Percentiles rank a stretch among this genome's conserved stretches.
Conservation (phyloP, 2,888 invertebrate species). For the Ypsolopha scabrella region DNA sequence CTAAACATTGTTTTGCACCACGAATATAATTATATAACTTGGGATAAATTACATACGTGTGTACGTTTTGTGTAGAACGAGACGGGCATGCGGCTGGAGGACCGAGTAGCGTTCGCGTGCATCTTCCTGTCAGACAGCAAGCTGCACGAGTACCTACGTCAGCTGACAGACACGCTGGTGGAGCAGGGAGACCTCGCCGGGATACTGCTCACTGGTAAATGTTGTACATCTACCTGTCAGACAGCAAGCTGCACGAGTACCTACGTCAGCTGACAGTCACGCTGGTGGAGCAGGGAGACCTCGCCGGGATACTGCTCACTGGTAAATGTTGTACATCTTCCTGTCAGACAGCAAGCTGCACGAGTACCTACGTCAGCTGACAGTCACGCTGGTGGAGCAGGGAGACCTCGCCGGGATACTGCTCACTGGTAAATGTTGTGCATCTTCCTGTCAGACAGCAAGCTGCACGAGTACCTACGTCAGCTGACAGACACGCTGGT, state of each 20-base stretch:
- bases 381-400: slow-evolving; percentile 76
- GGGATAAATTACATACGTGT: too few relatives aligned
- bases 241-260: slow-evolving; percentile 80
- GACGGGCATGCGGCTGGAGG: slow-evolving; percentile 85
- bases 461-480: slow-evolving; percentile 83
- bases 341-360: slow-evolving; percentile 69
- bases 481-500: slow-evolving; percentile 77
- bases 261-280: slow-evolving; percentile 77
- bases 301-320: slow-evolving; percentile 88
- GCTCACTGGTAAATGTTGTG: slow-evolving; percentile 74
- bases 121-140: slow-evolving; percentile 85
- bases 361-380: slow-evolving; percentile 81
- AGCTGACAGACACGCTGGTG: slow-evolving; percentile 76
- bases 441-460: slow-evolving; percentile 26
- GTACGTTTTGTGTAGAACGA: slow-evolving; percentile 72
- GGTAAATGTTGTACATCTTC: slow-evolving; percentile 43
- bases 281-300: slow-evolving; percentile 81
- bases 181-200: slow-evolving; percentile 87
- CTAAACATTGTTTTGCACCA: too few relatives aligned
- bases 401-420: slow-evolving; percentile 89
- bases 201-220: slow-evolving; percentile 81
- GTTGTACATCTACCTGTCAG: neutral
- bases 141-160: slow-evolving; percentile 82
- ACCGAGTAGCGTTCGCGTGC: slow-evolving; percentile 92
- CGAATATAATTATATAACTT: too few relatives aligned